phyloP scores from a whole-genome alignment of 1,140 invertebrate species.

The Ruditapes philippinarum region DNA sequence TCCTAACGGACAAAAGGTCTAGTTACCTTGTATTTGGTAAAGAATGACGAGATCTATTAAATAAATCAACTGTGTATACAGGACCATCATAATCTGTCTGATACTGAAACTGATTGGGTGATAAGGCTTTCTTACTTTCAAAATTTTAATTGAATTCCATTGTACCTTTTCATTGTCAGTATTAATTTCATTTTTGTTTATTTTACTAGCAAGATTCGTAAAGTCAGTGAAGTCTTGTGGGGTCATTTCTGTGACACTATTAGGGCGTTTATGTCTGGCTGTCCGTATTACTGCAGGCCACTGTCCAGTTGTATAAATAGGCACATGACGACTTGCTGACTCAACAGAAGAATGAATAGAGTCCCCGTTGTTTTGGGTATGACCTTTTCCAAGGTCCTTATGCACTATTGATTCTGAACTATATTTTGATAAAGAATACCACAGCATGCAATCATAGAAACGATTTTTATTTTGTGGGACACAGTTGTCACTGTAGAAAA shows the following conservation, averaged over 20 bases:
- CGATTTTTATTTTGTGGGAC: constrained; percentile 36
- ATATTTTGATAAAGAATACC: constrained; percentile 23
- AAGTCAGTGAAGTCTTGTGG: constrained; percentile 12
- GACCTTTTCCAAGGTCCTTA: constrained; percentile 47
- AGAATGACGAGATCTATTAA: not conserved
- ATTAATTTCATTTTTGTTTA: constrained; percentile 27
- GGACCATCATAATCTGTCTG: constrained; percentile 46
- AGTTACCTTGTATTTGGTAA: not conserved
- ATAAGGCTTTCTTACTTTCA: not conserved
- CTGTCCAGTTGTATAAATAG: constrained; percentile 38
- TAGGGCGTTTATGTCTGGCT: not conserved
- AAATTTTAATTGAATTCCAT: constrained; percentile 11
- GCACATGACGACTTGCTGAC: not conserved
- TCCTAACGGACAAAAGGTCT: not conserved
- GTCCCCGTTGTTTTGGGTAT: constrained; percentile 50
- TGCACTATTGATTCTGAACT: not conserved
- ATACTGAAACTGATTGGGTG: constrained; percentile 30
- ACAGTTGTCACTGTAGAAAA: constrained; percentile 48
- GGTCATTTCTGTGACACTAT: constrained; percentile 27
- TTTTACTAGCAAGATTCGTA: not conserved
- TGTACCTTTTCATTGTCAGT: not conserved
- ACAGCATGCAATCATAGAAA: not conserved
- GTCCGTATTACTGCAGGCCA: constrained; percentile 25
- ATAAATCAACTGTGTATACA: not conserved
- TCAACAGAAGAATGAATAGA: constrained; percentile 36